A percentile compares a stretch with the other conserved stretches of the same genome.
Conservation (phyloP, 2,888 invertebrate species). For the Chelonus formosanus region DNA sequence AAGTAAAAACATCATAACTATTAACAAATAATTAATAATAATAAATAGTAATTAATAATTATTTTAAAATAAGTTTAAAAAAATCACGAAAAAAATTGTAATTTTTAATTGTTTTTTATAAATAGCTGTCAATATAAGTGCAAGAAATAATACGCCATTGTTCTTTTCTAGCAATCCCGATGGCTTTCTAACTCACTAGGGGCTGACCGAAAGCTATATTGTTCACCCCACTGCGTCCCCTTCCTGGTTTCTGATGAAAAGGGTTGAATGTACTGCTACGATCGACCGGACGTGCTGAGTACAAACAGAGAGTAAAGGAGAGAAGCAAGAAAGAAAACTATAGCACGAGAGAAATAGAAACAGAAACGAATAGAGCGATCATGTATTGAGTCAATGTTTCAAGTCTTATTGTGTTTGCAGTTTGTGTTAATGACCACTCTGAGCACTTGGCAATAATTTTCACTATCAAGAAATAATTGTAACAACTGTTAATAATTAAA, state of each 20-base stretch:
- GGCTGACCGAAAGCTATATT: conserved; percentile 34
- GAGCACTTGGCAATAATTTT: neutral
- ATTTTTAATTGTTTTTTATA: no score
- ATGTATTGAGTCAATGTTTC: conserved; percentile 35
- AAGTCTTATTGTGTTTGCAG: conserved; percentile 35
- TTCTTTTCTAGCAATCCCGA: conserved; percentile 32
- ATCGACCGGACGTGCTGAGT: conserved; percentile 39
- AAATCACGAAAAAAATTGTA: no score
- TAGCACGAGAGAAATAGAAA: conserved; percentile 16
- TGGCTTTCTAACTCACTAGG: conserved; percentile 28
- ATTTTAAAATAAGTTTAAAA: no score
- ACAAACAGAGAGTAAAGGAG: conserved; percentile 39
- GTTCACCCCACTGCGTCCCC: conserved; percentile 27
- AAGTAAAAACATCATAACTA: no score
- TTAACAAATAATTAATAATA: no score
- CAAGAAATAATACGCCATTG: conserved; percentile 39
- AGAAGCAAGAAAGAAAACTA: conserved; percentile 11
- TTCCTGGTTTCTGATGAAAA: conserved; percentile 40
- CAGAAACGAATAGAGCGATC: conserved; percentile 7
- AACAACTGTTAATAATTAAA: neutral
- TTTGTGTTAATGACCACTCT: conserved; percentile 5
- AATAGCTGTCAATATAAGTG: neutral
- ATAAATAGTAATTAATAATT: no score
- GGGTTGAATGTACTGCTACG: conserved; percentile 39
- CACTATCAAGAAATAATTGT: neutral